These are phyloP conservation scores for Aphaenogaster ashmeadi DNA, from an alignment of 1,140 invertebrate species.

Conservation along the genomic window DNA sequence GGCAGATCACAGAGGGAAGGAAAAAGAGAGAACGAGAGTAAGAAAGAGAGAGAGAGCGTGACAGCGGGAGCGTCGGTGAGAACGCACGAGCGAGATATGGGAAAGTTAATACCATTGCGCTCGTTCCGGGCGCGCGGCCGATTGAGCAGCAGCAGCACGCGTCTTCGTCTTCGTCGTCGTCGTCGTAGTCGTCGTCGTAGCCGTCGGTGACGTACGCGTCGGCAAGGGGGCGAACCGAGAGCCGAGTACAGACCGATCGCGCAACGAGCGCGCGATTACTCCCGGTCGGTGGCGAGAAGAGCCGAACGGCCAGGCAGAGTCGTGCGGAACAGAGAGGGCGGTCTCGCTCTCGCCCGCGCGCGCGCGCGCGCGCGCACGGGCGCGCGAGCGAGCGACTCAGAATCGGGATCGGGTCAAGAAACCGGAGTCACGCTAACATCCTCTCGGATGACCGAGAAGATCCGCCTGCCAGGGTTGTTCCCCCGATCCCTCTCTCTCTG, in stretches of 20 bases:
- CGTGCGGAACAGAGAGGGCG: constrained; percentile 11
- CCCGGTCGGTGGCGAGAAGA: constrained; percentile 29
- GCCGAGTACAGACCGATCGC: constrained; percentile 52
- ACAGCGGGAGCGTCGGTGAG: constrained; percentile 22
- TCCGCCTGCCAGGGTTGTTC: constrained; percentile 73
- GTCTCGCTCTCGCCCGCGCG: constrained; percentile 6
- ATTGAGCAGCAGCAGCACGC: constrained; percentile 40
- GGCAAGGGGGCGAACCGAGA: constrained; percentile 50
- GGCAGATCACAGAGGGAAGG: neutral
- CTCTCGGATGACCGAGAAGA: constrained; percentile 65
- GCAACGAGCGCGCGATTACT: constrained; percentile 56
- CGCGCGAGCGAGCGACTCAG: neutral
- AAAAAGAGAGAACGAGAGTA: neutral
- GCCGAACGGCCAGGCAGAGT: constrained; percentile 19
- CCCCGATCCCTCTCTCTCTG: constrained; percentile 57
- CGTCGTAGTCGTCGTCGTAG: constrained; percentile 21
- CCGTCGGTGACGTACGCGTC: constrained; percentile 29
- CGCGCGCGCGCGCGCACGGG: neutral
- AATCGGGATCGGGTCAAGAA: constrained; percentile 66
- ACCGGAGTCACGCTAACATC: constrained; percentile 73
- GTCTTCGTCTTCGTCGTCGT: constrained; percentile 43
- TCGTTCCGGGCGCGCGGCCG: constrained; percentile 55
- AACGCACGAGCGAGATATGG: neutral
- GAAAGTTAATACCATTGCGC: constrained; percentile 49
- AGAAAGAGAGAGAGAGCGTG: neutral